Evolutionary conservation across 1,140 invertebrate species (phyloP).

Genomic region (Pseudomyrmex concolor): DNA sequence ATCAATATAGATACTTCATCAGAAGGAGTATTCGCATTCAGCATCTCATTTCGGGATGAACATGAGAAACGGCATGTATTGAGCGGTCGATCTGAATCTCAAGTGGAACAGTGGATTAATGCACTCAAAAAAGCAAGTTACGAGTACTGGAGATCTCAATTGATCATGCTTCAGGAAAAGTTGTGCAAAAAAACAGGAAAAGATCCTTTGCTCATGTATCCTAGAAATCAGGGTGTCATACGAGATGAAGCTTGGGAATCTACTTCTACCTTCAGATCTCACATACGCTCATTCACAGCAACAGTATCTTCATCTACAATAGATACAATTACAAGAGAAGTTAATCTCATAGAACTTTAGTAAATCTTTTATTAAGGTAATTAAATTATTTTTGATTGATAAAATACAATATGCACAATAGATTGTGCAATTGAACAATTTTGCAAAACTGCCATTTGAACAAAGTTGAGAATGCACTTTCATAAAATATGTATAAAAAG

Average conservation of each 20-base stretch:
- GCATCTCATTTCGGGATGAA: slow-evolving; percentile 88
- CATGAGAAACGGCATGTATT: slow-evolving; percentile 88
- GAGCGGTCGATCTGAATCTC: slow-evolving; percentile 87
- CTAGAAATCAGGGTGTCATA: slow-evolving; percentile 86
- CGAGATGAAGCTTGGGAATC: slow-evolving; percentile 81
- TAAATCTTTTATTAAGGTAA: background rate
- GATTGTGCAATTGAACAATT: background rate
- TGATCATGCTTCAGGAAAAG: slow-evolving; percentile 86
- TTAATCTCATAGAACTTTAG: slow-evolving; percentile 80
- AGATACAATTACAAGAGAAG: slow-evolving; percentile 76
- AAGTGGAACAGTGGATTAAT: slow-evolving; percentile 87
- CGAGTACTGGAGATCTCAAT: slow-evolving; percentile 86
- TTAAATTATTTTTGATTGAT: background rate
- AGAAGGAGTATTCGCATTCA: slow-evolving; percentile 89
- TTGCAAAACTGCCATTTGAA: background rate
- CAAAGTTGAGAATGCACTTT: slow-evolving; percentile 19
- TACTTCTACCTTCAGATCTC: slow-evolving; percentile 80
- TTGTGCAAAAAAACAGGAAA: slow-evolving; percentile 87
- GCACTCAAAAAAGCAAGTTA: slow-evolving; percentile 87
- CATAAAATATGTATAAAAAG: slow-evolving; percentile 10
- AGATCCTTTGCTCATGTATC: slow-evolving; percentile 88
- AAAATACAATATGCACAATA: slow-evolving; percentile 6
- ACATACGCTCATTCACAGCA: slow-evolving; percentile 77
- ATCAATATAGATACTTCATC: slow-evolving; percentile 87
- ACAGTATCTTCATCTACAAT: slow-evolving; percentile 71